These are phyloP conservation scores for Cistogaster globosa DNA, from an alignment of 2,888 invertebrate genomes.

Conservation along the genomic window DNA sequence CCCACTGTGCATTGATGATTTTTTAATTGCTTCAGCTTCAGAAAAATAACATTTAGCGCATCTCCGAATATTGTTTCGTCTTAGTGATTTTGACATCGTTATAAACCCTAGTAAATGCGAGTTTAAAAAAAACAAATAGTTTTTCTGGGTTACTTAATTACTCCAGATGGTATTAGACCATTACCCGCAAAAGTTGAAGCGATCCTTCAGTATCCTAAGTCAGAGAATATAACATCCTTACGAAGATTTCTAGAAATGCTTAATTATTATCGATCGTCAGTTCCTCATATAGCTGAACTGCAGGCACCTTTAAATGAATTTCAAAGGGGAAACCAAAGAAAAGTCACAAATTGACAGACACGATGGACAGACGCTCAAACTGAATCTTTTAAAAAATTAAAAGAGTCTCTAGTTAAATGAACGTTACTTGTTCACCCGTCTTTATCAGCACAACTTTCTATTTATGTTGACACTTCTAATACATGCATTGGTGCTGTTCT, in stretches of 20 bases:
- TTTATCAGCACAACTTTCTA: background rate
- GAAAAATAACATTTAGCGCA: background rate
- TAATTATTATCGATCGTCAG: background rate
- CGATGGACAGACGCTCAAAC: too few relatives aligned
- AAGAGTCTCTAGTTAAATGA: too few relatives aligned
- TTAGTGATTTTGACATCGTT: background rate
- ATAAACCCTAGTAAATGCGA: background rate
- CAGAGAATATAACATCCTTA: constrained; percentile 1
- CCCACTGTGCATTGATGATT: too few relatives aligned
- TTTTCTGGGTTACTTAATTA: too few relatives aligned
- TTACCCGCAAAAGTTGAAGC: constrained; percentile 1
- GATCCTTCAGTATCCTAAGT: constrained; percentile 3
- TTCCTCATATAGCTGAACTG: background rate
- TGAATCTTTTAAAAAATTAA: too few relatives aligned
- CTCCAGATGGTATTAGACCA: too few relatives aligned
- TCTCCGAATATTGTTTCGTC: too few relatives aligned
- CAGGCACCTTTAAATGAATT: background rate
- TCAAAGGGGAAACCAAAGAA: background rate
- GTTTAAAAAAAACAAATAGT: too few relatives aligned
- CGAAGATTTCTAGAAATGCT: constrained; percentile 20
- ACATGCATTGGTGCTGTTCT: constrained; percentile 9
- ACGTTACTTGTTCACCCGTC: background rate
- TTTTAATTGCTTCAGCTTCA: background rate
- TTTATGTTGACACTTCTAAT: background rate
- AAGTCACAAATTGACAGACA: too few relatives aligned